Evolutionary conservation across 2,888 invertebrate species (phyloP).

Genomic region (Maniola hyperantus): DNA sequence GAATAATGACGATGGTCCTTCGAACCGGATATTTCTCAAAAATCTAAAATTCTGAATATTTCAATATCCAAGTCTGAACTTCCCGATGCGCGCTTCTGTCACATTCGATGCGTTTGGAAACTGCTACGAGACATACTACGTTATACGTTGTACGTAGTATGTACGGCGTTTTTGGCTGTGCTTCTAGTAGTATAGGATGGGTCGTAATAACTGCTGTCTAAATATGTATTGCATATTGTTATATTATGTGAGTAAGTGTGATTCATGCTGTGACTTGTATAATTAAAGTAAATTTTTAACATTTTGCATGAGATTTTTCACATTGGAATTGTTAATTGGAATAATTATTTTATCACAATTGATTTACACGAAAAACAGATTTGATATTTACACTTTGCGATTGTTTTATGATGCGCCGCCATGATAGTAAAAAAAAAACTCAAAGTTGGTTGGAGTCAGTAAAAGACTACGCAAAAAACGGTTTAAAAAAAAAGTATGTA

Average conservation of each 20-base stretch:
- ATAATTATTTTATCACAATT: not conserved
- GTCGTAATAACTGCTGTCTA: slow-evolving; percentile 1
- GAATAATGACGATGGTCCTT: not conserved
- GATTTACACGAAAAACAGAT: no score
- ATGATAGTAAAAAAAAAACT: not conserved
- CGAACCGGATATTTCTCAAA: slow-evolving; percentile 3
- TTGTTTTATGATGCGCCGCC: not conserved
- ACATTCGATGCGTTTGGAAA: slow-evolving; percentile 32
- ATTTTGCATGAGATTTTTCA: slow-evolving; percentile 6
- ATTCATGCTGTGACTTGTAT: slow-evolving; percentile 29
- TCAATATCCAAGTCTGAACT: slow-evolving; percentile 30
- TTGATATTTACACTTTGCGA: not conserved
- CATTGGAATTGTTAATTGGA: not conserved
- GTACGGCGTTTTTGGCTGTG: slow-evolving; percentile 25
- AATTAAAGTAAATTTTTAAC: not conserved
- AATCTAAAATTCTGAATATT: slow-evolving; percentile 4
- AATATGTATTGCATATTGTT: slow-evolving; percentile 13
- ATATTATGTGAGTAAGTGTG: slow-evolving; percentile 21
- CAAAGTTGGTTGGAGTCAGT: no score
- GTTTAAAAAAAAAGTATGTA: no score
- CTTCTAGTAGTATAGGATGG: slow-evolving; percentile 33
- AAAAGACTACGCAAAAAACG: no score
- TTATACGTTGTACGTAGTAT: not conserved
- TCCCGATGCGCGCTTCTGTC: slow-evolving; percentile 40
- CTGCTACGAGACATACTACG: not conserved